Base-by-base conservation (phyloP, 2,797 vertebrate species). In the Sebastes kiyomatsui region DNA sequence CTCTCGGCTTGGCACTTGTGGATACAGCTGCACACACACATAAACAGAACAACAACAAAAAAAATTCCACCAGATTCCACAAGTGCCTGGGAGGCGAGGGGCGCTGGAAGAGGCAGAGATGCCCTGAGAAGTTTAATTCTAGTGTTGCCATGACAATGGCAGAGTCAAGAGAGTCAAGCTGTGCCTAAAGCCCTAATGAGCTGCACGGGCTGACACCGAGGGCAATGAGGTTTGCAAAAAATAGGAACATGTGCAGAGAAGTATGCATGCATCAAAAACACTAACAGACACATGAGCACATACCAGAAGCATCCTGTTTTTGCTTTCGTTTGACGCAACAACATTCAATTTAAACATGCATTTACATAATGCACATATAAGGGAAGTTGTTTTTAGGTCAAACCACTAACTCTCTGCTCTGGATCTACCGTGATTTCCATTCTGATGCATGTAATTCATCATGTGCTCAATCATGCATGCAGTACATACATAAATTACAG, bases 161-260 rank as follows among this genome's bases (percentile, higher is more conserved):
- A 61, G 79, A 88, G 81, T 80, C 80, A 75, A 87, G 85, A 46
- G 82, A 86, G 85, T 84, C 82, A 81, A 88, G 83, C 84, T 87
- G 75, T 79, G 87, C 83, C 87, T 80, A 86, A 70, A 90, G 81
- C 72, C 82, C 71, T 92, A 92, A 93, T 89, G 81, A 92, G 91
- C 84, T 65, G 81, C 77, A 84, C 66, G 78, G 84, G 73, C 81
- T 82, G 84, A 82, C 82, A 77, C 38, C 23, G 75, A 90, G 81
- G 82, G 79, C 90, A 86, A 86, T 59, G 67, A 81, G 55, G 82
- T 67, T 58, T 55, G 67, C 16, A 76, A 73, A 42, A 79, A 83
- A 81, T n/a, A 70, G 52, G 16, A 74, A 23, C 30, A 67, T 54
- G 20, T 59, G 58, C 62, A 75, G 65, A 52, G 32, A 72, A 65